phyloP scores from a whole-genome alignment of 2,113 vertebrate species.

The Mandrillus leucophaeus region DNA sequence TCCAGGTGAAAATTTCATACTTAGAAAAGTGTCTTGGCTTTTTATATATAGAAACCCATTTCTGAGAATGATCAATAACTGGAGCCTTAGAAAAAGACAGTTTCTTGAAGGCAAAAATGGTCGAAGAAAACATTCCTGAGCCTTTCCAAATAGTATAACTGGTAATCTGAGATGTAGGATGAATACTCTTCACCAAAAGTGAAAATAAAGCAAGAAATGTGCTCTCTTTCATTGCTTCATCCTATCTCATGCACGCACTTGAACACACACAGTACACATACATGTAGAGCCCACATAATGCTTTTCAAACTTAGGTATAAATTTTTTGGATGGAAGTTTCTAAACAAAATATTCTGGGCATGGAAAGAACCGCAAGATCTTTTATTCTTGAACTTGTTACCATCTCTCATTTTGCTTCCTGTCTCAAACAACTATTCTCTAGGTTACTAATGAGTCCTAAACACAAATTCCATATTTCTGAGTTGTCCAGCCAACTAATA shows the following conservation, averaged over 20 bases:
- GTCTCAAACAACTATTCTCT: background rate
- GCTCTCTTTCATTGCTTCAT: background rate
- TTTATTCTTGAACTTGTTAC: constrained; percentile 16
- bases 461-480: background rate
- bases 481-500: background rate
- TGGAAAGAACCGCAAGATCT: background rate
- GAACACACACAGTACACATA: background rate
- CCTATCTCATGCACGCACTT: background rate
- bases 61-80: constrained; percentile 31
- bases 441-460: background rate
- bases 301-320: background rate
- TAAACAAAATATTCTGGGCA: background rate
- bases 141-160: background rate
- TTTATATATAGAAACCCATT: background rate
- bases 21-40: background rate
- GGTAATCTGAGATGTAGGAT: background rate
- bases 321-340: constrained; percentile 21
- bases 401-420: background rate
- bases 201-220: background rate
- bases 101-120: constrained; percentile 19
- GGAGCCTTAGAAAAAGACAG: background rate
- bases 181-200: background rate
- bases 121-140: background rate
- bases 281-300: background rate
- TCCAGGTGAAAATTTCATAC: background rate